These are phyloP conservation scores for Meloidogyne hapla DNA, from an alignment of 1,140 invertebrate genomes.

Conservation along the genomic window DNA sequence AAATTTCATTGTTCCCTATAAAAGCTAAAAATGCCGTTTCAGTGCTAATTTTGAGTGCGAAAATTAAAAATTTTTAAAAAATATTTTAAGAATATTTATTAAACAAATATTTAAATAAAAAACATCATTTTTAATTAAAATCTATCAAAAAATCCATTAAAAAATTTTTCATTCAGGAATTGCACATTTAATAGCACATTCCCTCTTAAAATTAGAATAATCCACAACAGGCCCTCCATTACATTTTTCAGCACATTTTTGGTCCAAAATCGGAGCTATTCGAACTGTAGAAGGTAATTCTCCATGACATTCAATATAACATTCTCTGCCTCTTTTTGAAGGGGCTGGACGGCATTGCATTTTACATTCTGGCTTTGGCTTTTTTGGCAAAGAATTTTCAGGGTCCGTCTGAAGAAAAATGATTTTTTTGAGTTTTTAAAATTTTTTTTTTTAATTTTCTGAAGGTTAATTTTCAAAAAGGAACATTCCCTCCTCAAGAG, in stretches of 20 bases:
- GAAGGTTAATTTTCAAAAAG: too few relatives aligned
- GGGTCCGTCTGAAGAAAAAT: too few relatives aligned
- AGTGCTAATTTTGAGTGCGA: neutral
- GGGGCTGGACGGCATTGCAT: neutral
- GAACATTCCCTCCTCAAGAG: too few relatives aligned
- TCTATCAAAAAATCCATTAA: neutral
- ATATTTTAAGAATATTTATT: too few relatives aligned
- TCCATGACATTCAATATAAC: conserved; percentile 3
- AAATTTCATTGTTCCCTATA: neutral
- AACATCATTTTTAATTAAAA: neutral
- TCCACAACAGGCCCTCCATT: neutral
- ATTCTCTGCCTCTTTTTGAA: neutral
- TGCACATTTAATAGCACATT: neutral
- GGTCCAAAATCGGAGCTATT: neutral
- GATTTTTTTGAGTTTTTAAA: too few relatives aligned
- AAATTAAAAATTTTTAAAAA: too few relatives aligned
- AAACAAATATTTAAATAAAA: too few relatives aligned
- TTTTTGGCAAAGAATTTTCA: neutral
- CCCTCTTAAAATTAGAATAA: neutral
- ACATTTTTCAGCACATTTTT: conserved; percentile 1
- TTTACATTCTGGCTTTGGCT: neutral
- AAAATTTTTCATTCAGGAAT: neutral
- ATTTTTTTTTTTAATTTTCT: too few relatives aligned
- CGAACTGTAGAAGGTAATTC: neutral
- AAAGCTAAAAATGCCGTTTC: neutral